A percentile compares a stretch with the other conserved stretches of the same genome.
Conservation (phyloP, 2,888 invertebrate genomes). For the Chironomus riparius region DNA sequence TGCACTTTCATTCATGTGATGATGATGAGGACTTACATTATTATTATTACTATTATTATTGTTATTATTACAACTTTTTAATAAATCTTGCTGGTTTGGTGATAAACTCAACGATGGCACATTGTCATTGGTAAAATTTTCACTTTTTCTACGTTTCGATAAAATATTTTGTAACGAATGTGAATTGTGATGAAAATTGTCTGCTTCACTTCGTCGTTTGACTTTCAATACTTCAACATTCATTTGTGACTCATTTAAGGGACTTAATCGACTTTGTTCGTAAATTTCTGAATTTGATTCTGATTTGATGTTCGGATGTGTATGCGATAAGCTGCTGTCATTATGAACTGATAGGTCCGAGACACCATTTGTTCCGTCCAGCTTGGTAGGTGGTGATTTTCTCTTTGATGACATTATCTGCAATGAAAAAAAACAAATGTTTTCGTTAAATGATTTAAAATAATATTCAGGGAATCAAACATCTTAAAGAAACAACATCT, state of each 20-base stretch:
- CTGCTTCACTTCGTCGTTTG: not conserved
- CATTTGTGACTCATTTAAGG: not conserved
- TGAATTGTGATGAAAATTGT: not conserved
- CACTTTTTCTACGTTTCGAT: conserved; percentile 20
- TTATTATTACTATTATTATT: conserved; percentile 8
- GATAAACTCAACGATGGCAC: conserved; percentile 23
- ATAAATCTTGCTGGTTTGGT: conserved; percentile 5
- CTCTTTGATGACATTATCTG: conserved; percentile 83
- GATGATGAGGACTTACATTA: not conserved
- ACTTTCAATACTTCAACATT: not conserved
- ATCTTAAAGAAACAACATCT: no score
- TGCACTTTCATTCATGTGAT: no score
- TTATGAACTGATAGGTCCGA: conserved; percentile 40
- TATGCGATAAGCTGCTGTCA: conserved; percentile 30
- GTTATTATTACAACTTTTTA: conserved; percentile 2
- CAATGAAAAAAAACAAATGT: not conserved
- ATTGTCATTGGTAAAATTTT: conserved; percentile 15
- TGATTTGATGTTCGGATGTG: conserved; percentile 26
- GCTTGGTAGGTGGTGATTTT: conserved; percentile 90
- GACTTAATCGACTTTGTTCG: conserved; percentile 1
- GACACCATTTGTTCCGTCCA: conserved; percentile 53
- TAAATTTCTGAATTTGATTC: conserved; percentile 31
- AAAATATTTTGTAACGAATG: conserved; percentile 16
- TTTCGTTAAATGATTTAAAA: no score
- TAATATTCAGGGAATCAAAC: no score